A percentile compares a stretch with the other conserved stretches of the same genome.
Evolutionary conservation across 2,797 vertebrate genomes (phyloP).

Genomic region (Rhinoraja longicauda): DNA sequence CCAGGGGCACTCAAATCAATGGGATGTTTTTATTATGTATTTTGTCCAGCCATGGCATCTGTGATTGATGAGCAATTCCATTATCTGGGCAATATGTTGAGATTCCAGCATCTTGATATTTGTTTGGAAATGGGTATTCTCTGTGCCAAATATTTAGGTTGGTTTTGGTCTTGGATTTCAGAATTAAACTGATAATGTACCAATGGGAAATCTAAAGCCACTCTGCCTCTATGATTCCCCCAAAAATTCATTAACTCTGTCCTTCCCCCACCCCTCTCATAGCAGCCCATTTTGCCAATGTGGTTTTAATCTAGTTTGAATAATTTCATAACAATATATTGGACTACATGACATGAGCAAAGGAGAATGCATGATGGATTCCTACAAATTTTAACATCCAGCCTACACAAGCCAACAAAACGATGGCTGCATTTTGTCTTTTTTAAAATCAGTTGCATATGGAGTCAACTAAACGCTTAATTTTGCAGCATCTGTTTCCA

Average conservation of each 20-base stretch:
- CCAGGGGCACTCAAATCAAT: neutral
- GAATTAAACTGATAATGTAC: neutral
- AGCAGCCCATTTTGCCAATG: neutral
- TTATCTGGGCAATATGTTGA: neutral
- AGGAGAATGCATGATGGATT: conserved; percentile 15
- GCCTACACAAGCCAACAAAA: neutral
- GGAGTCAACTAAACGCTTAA: conserved; percentile 22
- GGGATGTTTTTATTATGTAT: neutral
- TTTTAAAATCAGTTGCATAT: conserved; percentile 31
- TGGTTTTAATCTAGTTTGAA: conserved; percentile 33
- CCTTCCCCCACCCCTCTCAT: neutral
- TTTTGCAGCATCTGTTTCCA: conserved; percentile 30
- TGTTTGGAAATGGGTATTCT: neutral
- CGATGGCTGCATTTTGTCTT: conserved; percentile 29
- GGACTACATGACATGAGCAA: conserved; percentile 5
- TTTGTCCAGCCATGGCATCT: neutral
- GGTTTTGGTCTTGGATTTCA: neutral
- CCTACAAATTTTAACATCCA: conserved; percentile 28
- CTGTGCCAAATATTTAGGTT: neutral
- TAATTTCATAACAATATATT: conserved; percentile 20
- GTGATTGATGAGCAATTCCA: neutral
- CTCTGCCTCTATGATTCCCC: neutral
- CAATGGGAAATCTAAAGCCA: neutral
- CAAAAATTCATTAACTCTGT: neutral
- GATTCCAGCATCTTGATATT: neutral